Evolutionary conservation across 2,888 invertebrate genomes (phyloP), one percentile per base, ranked within the genome.

Genomic region (Augochlorella aurata): DNA sequence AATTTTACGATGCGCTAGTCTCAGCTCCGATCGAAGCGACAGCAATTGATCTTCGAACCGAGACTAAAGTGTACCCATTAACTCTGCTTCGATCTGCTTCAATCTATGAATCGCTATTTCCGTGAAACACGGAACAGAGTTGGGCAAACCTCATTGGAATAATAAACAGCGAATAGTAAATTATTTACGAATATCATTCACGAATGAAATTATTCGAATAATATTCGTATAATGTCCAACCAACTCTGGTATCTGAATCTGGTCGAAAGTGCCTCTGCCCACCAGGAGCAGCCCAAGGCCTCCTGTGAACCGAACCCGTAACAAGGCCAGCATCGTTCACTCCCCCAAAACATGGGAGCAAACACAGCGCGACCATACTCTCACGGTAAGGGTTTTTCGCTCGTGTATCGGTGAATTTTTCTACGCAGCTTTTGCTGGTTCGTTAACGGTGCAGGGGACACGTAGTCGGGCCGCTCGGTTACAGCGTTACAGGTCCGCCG

Each of bases 401-500:
- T 12, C 14, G 38, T 38, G 58, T 58, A 58, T 58, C 58, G 16
- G 16, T 16, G 29, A 18, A 61, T 61, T 61, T 61, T 61, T 61
- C 61, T 61, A 16, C 2, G 16, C 9, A 29, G 18, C 29, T 61
- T 29, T 3, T 61, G 61, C 29, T 61, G 16, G 61, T 61, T 61
- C 61, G 61, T 61, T 61, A 61, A 61, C 29, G 29, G 9, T 29
- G 29, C 29, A 18, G 44, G 76, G 77, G 71, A 24, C 58, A 66
- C 50, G 73, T 66, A 44, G 79, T 50, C 47, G 54, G 61, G 67
- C 61, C 78, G 50, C 66, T 76, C 67, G 77, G 79, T 82, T 79
- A 67, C 74, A 81, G 68, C 66, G 83, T 83, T 77, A 84, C 79
- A 81, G 78, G 84, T 81, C 81, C 81, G 83, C 84, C 81, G 79